Evolutionary conservation across 2,113 vertebrate genomes (phyloP), one percentile per base, ranked within the genome.

Genomic region (Centrocercus urophasianus): DNA sequence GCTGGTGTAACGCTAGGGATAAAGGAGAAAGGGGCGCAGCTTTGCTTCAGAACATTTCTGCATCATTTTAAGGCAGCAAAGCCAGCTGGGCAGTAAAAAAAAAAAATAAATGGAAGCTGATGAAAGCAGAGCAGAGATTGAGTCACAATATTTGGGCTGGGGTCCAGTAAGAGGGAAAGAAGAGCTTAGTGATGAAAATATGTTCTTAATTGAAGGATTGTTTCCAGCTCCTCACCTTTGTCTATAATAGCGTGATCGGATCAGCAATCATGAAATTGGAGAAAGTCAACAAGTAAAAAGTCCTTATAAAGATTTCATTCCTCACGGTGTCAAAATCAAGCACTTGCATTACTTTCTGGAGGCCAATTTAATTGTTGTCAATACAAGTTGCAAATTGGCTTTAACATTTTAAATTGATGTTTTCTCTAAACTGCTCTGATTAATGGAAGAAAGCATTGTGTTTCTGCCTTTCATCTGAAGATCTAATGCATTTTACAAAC

Each of bases 351-450:
- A 42, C 71, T 83, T 89, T 93, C 88, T 77, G 72, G 85, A 93
- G 89, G 88, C 72, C 85, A 81, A 77, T 89, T 93, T 95, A 96
- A 95, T 73, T 89, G 87, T 6, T 91, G 91, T 91, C 93, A 52
- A 95, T 95, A 95, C 78, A 6, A 11, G 67, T 83, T 48, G 91
- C 87, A 95, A 95, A 95, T 95, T 97, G 79, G 87, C 69, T 91
- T 91, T 91, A 93, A 88, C 93, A 91, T 85, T 93, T 95, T 77
- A 91, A 95, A 96, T 93, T 86, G 95, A 95, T 96, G 93, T 91
- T 93, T 96, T 93, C 91, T 94, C 91, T 91, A 89, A 95, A 87
- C 60, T 86, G 78, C 87, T 80, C 84, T 93, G 94, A 95, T 93
- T 93, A 96, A 96, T 96, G 93, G 84, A 61, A 93, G 69, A 36